phyloP scores from a whole-genome alignment of 2,888 invertebrate genomes.

The Lochmaea crataegi region DNA sequence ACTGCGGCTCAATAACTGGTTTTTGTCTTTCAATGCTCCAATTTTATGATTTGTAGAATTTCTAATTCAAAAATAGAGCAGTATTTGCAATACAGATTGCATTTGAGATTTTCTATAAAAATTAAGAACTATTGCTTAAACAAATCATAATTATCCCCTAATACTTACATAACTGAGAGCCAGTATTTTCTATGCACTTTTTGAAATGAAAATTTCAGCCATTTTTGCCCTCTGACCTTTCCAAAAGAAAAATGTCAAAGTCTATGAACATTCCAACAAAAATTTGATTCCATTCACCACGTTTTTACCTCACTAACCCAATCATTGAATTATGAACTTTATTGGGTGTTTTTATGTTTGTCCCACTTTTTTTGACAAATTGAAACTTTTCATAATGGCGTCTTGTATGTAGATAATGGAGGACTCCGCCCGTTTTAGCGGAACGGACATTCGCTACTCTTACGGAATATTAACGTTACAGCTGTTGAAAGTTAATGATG shows the following conservation, averaged over 20 bases:
- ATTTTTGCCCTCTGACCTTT: conserved; percentile 29
- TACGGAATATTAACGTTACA: not conserved
- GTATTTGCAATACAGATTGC: not conserved
- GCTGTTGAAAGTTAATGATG: not conserved
- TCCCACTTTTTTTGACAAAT: conserved; percentile 29
- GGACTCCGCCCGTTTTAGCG: conserved; percentile 55
- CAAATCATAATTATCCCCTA: not conserved
- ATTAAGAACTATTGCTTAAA: not conserved
- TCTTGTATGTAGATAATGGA: conserved; percentile 48
- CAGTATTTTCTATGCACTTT: not conserved
- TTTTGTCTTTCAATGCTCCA: not conserved
- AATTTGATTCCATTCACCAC: not conserved
- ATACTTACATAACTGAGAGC: not conserved
- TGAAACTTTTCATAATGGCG: conserved; percentile 40
- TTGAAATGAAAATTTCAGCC: not conserved
- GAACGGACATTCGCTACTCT: not conserved
- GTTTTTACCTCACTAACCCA: too few species aligned
- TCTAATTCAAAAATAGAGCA: conserved; percentile 1
- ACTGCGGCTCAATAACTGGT: conserved; percentile 1
- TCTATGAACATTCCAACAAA: not conserved
- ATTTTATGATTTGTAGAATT: not conserved
- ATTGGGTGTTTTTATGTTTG: conserved; percentile 1
- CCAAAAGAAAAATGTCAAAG: conserved; percentile 16
- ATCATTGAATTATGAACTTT: not conserved
- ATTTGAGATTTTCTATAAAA: not conserved